phyloP scores from a whole-genome alignment of 2,113 vertebrate species.

The Lamprotornis superbus region DNA sequence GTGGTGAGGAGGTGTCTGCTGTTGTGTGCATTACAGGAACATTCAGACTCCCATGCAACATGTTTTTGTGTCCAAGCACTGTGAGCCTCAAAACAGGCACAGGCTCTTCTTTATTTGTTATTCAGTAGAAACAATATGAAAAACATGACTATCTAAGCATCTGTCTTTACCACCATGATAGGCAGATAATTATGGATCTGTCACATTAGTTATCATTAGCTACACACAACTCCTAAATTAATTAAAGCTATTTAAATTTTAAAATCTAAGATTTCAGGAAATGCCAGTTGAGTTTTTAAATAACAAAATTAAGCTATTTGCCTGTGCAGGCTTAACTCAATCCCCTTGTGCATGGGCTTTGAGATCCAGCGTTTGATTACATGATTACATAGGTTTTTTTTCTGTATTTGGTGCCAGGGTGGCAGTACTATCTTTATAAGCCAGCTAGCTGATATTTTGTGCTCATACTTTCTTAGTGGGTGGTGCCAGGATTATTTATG shows the following conservation, averaged over 20 bases:
- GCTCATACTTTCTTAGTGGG: neutral
- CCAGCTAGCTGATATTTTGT: neutral
- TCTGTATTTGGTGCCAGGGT: neutral
- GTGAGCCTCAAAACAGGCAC: neutral
- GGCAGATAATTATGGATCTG: neutral
- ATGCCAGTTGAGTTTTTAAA: neutral
- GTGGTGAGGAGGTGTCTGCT: neutral
- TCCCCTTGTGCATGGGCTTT: neutral
- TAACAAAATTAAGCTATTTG: neutral
- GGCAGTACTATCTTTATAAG: neutral
- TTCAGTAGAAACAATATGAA: neutral
- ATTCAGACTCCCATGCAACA: neutral
- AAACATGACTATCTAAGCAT: neutral
- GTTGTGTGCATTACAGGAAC: neutral
- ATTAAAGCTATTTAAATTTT: constrained; percentile 6
- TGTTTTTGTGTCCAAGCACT: neutral
- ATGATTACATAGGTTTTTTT: neutral
- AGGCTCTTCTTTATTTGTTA: neutral
- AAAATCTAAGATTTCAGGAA: constrained; percentile 15
- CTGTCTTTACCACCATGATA: neutral
- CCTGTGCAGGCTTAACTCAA: neutral
- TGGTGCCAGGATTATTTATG: neutral
- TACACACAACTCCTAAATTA: neutral
- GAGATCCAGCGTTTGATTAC: constrained; percentile 16
- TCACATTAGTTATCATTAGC: neutral